Base-by-base conservation (phyloP, 2,888 invertebrate species). In the Drosophila fulvimacula region DNA sequence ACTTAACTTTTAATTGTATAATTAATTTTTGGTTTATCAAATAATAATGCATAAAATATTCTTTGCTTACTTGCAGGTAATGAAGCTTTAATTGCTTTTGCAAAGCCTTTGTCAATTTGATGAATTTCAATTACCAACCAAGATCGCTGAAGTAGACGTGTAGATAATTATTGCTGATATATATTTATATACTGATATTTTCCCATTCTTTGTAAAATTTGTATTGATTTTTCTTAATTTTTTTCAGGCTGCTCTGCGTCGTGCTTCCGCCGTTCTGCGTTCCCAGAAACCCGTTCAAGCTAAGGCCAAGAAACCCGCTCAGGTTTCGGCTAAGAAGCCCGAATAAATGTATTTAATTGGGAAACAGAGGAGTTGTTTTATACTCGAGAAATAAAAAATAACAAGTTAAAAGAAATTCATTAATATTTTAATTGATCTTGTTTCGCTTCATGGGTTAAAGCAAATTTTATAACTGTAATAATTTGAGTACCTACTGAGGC, bases 201-300 rank as follows among this genome's bases (percentile, higher is more conserved):
- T 2, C 0, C 7, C 19, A 5, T 21, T 11, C 13, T 19, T 13
- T 30, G 27, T 17, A 10, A 5, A 17, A 34, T 34, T 36, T 13
- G 1, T 30, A 49, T 27, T 11, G 34, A 21, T 15, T 19, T 11
- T 27, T 10, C 5, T 27, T 10, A 46, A 46, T 46, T 70, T 63
- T 49, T 61, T 80, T 30, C 56, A 98, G 96, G 96, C 96, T 92
- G 98, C 98, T 58, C 94, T 98, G 62, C 96, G 98, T 72, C 96
- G 97, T 90, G 98, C 98, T 58, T 98, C 98, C 90, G 98, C 98
- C 79, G 96, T 99, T 87, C 94, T 98, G 75, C 95, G 96, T 82
- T 98, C 98, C 61, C 98, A 99, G 93, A 96, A 97, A 93, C 96
- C 97, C 64, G 94, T 96, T 80, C 95, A 96, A 87, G 94, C 94